Base-by-base conservation (phyloP, 2,888 invertebrate species). In the Pammene fasciana region DNA sequence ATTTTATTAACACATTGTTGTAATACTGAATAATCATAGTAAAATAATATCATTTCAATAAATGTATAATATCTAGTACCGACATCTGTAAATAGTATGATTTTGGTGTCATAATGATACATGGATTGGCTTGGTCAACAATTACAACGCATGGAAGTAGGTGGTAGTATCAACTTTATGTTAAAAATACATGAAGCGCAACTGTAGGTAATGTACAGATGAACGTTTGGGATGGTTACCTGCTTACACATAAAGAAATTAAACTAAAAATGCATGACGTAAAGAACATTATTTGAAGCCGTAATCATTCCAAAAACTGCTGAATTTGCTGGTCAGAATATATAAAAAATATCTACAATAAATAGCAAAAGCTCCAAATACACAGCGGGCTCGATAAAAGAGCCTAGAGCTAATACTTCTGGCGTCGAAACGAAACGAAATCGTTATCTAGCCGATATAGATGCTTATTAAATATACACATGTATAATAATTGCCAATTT, bases 91-190 rank as follows among this genome's bases (percentile, higher is more conserved):
- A 52, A 68, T 68, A 68, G 55, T 56, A 41, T 57, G 59, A 70
- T 36, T n/a, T 68, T 36, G 60, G 60, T 70, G 38, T 65, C 45
- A 60, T 45, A 59, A 65, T 57, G 52, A 54, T 54, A 55, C 34
- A 55, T 60, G 70, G 65, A 70, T 60, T 70, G 65, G 65, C 65
- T 70, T 65, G 68, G 55, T 45, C 57, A 26, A 55, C 41, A 59
- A n/a, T 52, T 38, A 48, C 48, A 45, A 43, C 60, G 60, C 65
- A 70, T 70, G 70, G 65, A 70, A 45, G 70, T 70, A 70, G 70
- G 65, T 70, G 70, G 60, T 70, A 70, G 70, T 52, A 65, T 57
- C 52, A 43, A 52, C 62, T 64, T 65, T 54, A 48, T 59, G 54
- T 54, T 54, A 48, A 36, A n/a, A 55, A 43, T 41, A 62, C 56